Evolutionary conservation across 2,797 vertebrate species (phyloP).

Genomic region (Acanthornis magna): DNA sequence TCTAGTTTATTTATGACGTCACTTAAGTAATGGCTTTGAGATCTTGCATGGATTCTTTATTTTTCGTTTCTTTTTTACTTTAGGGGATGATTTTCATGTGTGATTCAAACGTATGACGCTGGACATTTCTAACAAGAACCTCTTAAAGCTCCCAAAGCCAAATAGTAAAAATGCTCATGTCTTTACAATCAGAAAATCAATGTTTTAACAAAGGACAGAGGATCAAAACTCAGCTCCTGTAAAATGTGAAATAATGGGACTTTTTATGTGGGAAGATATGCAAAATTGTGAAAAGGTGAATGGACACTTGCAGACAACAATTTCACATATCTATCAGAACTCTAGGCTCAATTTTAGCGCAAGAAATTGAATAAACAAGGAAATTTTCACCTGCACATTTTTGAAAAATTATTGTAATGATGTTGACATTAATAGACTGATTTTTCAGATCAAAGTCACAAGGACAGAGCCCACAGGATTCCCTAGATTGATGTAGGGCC

Average conservation of each 20-base stretch:
- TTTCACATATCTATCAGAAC: background rate
- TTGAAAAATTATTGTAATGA: background rate
- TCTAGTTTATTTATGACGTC: background rate
- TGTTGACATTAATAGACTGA: background rate
- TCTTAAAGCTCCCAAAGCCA: background rate
- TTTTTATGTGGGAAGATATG: background rate
- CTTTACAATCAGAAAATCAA: background rate
- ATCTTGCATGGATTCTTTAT: background rate
- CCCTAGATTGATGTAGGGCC: background rate
- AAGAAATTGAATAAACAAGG: background rate
- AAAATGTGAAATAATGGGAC: background rate
- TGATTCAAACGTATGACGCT: background rate
- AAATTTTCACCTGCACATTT: background rate
- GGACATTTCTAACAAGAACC: background rate
- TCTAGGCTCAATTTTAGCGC: background rate
- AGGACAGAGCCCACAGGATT: background rate
- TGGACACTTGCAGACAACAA: background rate
- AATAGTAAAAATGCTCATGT: rapidly evolving
- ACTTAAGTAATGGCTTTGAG: background rate
- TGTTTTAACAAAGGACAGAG: background rate
- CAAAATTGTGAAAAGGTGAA: background rate
- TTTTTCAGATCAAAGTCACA: background rate
- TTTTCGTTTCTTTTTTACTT: background rate
- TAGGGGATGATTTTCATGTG: background rate
- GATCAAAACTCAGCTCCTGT: background rate